A percentile compares a stretch with the other conserved stretches of the same genome.
Conservation (phyloP, 2,797 vertebrate genomes). For the Eremophila alpestris region DNA sequence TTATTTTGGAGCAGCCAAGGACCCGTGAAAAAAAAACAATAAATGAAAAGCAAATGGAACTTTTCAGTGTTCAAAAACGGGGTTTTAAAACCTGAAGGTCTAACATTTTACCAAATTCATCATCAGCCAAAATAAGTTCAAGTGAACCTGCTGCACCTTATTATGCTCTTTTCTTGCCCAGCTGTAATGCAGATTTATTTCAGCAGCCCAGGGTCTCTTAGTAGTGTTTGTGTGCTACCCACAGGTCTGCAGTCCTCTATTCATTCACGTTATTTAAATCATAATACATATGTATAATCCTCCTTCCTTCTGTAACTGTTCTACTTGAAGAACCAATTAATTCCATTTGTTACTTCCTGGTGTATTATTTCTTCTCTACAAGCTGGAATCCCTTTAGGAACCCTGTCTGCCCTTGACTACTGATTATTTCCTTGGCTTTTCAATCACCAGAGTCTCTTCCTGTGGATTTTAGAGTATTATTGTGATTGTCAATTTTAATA, state of each 20-base stretch:
- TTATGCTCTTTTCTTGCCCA: not conserved
- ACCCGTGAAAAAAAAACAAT: not conserved
- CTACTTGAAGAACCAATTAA: conserved; percentile 74
- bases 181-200: conserved; percentile 27
- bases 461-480: conserved; percentile 34
- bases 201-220: conserved; percentile 39
- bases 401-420: conserved; percentile 62
- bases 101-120: not conserved
- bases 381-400: conserved; percentile 66
- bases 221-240: conserved; percentile 51
- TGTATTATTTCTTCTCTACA: conserved; percentile 58
- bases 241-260: conserved; percentile 52
- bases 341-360: conserved; percentile 74
- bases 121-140: not conserved
- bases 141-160: not conserved
- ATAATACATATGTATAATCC: conserved; percentile 72
- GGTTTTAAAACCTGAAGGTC: not conserved
- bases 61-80: not conserved
- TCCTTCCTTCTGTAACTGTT: conserved; percentile 68
- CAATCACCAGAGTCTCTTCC: conserved; percentile 30
- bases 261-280: conserved; percentile 68
- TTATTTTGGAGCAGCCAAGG: conserved; percentile 31
- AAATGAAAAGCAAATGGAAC: not conserved
- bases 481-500: conserved; percentile 53
- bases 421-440: conserved; percentile 64